Evolutionary conservation across 2,888 invertebrate genomes (phyloP).

Genomic region (Selenia dentaria): DNA sequence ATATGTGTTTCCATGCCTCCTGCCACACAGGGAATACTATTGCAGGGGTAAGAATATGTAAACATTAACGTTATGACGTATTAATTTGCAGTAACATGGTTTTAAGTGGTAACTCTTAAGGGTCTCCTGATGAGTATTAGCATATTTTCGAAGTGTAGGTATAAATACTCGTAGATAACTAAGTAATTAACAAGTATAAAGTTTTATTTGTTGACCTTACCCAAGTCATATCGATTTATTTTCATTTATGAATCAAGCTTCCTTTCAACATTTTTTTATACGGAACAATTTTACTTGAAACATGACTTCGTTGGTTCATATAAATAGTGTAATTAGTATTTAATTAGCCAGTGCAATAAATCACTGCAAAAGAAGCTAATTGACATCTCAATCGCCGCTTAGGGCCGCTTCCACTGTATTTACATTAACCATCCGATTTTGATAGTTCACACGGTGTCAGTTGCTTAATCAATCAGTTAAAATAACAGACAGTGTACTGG

Average conservation of each 20-base stretch:
- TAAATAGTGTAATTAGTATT: conserved; percentile 5
- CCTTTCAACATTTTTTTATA: neutral
- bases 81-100: no score
- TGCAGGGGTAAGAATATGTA: no score
- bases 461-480: neutral
- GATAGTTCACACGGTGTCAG: neutral
- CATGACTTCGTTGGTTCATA: neutral
- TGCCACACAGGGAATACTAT: no score
- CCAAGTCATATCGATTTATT: neutral
- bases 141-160: no score
- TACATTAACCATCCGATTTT: conserved; percentile 1
- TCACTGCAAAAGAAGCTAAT: conserved; percentile 7
- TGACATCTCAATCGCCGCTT: conserved; percentile 10
- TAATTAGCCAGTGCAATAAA: conserved; percentile 12
- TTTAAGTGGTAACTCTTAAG: no score
- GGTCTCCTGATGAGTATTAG: no score
- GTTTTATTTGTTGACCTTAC: conserved; percentile 3
- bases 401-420: conserved; percentile 9
- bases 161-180: no score
- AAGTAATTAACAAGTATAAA: no score
- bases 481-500: no score
- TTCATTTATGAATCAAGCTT: conserved; percentile 2
- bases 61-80: no score
- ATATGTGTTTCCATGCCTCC: no score
- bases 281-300: conserved; percentile 3